These are phyloP conservation scores for Anoplopoma fimbria DNA, from an alignment of 2,113 vertebrate species.

Conservation along the genomic window DNA sequence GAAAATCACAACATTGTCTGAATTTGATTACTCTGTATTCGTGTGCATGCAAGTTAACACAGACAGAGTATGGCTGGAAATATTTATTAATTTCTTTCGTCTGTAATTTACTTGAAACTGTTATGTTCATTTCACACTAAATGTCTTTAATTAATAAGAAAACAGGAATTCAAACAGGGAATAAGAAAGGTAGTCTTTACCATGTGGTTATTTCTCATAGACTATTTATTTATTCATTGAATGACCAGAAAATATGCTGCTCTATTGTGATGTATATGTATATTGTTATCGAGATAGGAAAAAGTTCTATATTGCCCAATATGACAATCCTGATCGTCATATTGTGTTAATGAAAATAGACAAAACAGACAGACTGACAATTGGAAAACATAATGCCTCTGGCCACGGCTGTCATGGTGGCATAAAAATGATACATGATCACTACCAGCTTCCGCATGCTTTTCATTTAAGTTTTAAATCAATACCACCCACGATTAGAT, in stretches of 20 bases:
- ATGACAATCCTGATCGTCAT: background rate
- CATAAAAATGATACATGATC: slow-evolving; percentile 58
- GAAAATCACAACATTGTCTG: background rate
- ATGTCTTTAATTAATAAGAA: too few species aligned
- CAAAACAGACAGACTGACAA: background rate
- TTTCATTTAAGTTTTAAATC: slow-evolving; percentile 70
- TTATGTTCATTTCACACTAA: too few species aligned
- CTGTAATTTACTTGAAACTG: too few species aligned
- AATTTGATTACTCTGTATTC: too few species aligned
- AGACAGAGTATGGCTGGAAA: background rate
- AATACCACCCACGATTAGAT: slow-evolving; percentile 71
- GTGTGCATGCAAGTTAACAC: background rate
- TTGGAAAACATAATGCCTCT: background rate
- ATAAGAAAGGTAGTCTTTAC: too few species aligned
- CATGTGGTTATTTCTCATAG: background rate
- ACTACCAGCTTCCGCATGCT: slow-evolving; percentile 50
- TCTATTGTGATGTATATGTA: background rate
- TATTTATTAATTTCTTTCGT: background rate
- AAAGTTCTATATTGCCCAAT: background rate
- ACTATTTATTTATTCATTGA: background rate
- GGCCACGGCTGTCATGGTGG: background rate
- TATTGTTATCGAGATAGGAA: background rate
- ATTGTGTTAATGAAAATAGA: background rate
- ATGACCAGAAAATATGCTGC: background rate
- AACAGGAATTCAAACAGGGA: too few species aligned